Evolutionary conservation across 2,888 invertebrate species (phyloP), one percentile per base, ranked within the genome.

Genomic region (Synanthedon tipuliformis): DNA sequence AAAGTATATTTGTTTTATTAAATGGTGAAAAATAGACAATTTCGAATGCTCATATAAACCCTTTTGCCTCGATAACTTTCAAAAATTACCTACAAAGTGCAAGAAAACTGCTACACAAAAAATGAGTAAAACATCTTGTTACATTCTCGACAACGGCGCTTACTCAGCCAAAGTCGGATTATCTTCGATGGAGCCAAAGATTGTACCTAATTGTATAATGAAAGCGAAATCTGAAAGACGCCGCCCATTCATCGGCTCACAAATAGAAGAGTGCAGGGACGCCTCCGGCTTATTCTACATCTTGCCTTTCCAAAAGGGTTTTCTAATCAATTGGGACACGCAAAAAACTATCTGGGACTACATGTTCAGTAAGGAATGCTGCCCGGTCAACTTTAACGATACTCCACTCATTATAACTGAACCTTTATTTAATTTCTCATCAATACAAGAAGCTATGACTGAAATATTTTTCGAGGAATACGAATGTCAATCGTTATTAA

Each of bases 401-500:
- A 92, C 92, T 1, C 92, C 94, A 4, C 78, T 98, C 1, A 91
- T 99, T 4, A 87, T 99, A 40, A 99, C 99, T 0, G 99, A 99
- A 71, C 98, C 99, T 0, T 89, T 95, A 61, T 95, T 96, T 70
- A 98, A 99, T 75, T 98, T 99, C 73, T 89, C 92, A 1, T 94
- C 95, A 0, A 92, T 97, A 53, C 96, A 98, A 78, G 98, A 99
- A 79, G 95, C 94, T 0, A 94, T 96, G 86, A 93, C 95, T 48
- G 99, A 99, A 80, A 95, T 99, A 61, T 93, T 99, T 64, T 99
- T 99, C 78, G 99, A 99, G 78, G 98, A 99, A 73, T 99, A 96
- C 71, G 96, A 96, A 65, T 95, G 97, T 65, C 92, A 93, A 53
- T 92, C 94, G 0, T 81, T 98, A 51, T 85, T 94, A 52, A 90